phyloP scores from a whole-genome alignment of 2,888 invertebrate genomes.

The Odiellus spinosus region DNA sequence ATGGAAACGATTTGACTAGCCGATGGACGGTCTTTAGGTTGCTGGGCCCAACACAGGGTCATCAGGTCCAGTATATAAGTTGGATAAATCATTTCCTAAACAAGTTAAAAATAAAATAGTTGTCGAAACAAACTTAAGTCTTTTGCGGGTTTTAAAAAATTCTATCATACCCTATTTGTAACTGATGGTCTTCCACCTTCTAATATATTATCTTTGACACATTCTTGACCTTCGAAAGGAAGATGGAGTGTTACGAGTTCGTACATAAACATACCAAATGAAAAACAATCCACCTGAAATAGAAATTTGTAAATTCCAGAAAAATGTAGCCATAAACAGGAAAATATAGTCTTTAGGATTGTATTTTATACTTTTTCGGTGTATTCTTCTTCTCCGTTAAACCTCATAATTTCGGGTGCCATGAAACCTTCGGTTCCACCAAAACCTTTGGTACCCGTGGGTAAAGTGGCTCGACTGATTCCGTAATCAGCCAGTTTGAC shows the following conservation, averaged over 20 bases:
- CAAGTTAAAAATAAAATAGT: not conserved
- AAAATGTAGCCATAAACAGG: no score
- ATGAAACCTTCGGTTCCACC: constrained; percentile 98
- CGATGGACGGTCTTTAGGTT: constrained; percentile 61
- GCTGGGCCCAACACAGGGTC: constrained; percentile 88
- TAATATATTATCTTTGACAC: constrained; percentile 87
- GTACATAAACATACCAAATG: constrained; percentile 96
- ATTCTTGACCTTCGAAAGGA: constrained; percentile 82
- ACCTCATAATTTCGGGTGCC: constrained; percentile 96
- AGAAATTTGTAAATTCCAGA: no score
- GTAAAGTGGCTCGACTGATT: constrained; percentile 70
- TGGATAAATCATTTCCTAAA: constrained; percentile 18
- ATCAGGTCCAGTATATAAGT: constrained; percentile 74
- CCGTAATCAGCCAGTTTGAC: constrained; percentile 96
- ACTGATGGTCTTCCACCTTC: constrained; percentile 85
- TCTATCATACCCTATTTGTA: constrained; percentile 63
- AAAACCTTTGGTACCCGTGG: constrained; percentile 88
- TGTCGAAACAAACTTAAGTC: not conserved
- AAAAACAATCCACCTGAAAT: constrained; percentile 82
- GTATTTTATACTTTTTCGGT: constrained; percentile 79
- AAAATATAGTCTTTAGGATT: no score
- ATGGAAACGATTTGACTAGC: constrained; percentile 88
- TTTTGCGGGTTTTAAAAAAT: no score
- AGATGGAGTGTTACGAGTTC: constrained; percentile 65
- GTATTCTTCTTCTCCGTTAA: constrained; percentile 96